Conservation (phyloP, 2,797 vertebrate species). For the Muscicapa comitata region DNA sequence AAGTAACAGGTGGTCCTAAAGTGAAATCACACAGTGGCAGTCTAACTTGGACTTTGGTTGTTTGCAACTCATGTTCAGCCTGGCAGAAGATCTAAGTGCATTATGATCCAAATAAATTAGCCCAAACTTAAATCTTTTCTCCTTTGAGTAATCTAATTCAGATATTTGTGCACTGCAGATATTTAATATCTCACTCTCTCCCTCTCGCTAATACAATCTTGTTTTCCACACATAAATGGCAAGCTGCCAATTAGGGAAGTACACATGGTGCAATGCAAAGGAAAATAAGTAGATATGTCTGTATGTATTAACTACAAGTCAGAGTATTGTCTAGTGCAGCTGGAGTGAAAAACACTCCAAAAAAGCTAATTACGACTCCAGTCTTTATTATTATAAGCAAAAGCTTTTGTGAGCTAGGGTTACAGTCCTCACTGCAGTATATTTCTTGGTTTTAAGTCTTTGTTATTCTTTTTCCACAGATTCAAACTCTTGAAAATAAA, state of each 20-base stretch:
- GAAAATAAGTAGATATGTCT: conserved; percentile 45
- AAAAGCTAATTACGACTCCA: conserved; percentile 32
- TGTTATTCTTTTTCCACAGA: background rate
- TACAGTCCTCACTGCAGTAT: background rate
- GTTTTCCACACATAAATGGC: background rate
- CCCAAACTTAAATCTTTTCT: background rate
- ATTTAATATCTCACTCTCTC: background rate
- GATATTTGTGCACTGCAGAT: background rate
- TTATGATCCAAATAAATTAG: background rate
- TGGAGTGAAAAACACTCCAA: conserved; percentile 46
- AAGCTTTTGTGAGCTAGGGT: background rate
- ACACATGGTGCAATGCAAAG: conserved; percentile 18
- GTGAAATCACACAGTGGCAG: background rate
- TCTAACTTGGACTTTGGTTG: background rate
- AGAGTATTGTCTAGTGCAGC: conserved; percentile 46
- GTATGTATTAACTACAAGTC: conserved; percentile 14
- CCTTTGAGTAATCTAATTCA: background rate
- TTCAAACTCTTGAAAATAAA: background rate
- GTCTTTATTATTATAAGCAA: background rate
- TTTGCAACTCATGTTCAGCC: background rate
- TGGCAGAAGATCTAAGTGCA: background rate
- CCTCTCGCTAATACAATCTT: background rate
- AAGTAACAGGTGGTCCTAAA: background rate
- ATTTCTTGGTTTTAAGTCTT: background rate
- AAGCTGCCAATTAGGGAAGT: conserved; percentile 25